Percentiles rank a stretch among this genome's conserved stretches.
These are phyloP conservation scores for Pipra filicauda DNA, from an alignment of 2,113 vertebrate genomes.

Conservation along the genomic window DNA sequence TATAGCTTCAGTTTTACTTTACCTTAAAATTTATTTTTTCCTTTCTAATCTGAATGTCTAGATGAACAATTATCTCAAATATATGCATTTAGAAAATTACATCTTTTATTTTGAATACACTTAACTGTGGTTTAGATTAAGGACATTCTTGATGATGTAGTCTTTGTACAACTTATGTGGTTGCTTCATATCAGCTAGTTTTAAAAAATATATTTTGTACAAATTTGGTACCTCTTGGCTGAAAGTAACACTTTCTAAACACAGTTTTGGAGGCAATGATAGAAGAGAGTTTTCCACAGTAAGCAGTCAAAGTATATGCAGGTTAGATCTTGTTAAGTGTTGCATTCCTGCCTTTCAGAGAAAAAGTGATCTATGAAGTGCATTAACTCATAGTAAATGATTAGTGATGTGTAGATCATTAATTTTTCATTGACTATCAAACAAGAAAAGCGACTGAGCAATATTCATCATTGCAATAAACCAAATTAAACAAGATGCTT, in stretches of 20 bases:
- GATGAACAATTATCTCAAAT: not conserved
- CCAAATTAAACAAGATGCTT: conserved; percentile 5
- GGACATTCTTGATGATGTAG: not conserved
- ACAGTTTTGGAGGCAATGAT: not conserved
- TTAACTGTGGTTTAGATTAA: not conserved
- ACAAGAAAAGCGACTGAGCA: not conserved
- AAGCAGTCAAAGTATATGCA: not conserved
- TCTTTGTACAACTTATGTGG: not conserved
- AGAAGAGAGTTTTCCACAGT: not conserved
- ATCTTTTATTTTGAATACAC: not conserved
- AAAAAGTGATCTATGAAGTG: not conserved
- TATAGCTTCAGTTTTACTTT: not conserved
- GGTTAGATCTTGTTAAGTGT: not conserved
- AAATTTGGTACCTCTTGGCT: not conserved
- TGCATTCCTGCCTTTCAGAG: not conserved
- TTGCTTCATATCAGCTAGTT: not conserved
- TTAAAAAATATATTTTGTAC: not conserved
- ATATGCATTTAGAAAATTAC: not conserved
- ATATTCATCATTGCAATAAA: not conserved
- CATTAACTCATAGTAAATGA: not conserved
- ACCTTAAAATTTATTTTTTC: not conserved
- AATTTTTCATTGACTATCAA: not conserved
- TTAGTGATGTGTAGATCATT: not conserved
- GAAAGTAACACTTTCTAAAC: not conserved
- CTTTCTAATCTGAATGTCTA: not conserved